phyloP scores from a whole-genome alignment of 2,797 vertebrate genomes.

The Pseudochaenichthys georgianus region DNA sequence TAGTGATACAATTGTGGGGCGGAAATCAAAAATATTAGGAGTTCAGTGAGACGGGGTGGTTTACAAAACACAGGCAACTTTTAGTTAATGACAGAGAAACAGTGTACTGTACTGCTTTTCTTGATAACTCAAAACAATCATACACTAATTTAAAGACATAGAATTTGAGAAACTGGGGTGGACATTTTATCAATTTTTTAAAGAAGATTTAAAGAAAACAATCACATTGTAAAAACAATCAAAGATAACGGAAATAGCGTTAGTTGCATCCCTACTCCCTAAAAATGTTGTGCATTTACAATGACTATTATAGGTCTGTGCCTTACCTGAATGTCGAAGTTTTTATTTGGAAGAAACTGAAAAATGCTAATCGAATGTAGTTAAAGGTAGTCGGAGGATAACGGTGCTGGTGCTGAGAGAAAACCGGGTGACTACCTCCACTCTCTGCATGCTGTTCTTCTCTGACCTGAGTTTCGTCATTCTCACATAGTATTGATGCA shows the following conservation, averaged over 20 bases:
- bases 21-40: neutral
- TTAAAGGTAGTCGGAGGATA: fast-evolving
- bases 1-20: neutral
- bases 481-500: conserved; percentile 17
- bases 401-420: neutral
- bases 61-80: too few relatives aligned
- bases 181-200: too few relatives aligned
- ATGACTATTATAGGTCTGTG: neutral
- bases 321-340: conserved; percentile 43
- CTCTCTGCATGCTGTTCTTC: neutral
- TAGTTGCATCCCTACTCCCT: neutral
- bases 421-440: neutral
- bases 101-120: too few relatives aligned
- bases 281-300: neutral
- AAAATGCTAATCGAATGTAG: neutral
- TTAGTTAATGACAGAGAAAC: too few relatives aligned
- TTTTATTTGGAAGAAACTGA: neutral
- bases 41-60: neutral
- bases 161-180: too few relatives aligned
- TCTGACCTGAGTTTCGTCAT: conserved; percentile 2
- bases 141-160: too few relatives aligned
- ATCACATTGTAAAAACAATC: too few relatives aligned
- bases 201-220: too few relatives aligned
- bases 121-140: too few relatives aligned
- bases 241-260: too few relatives aligned